Evolutionary conservation across 2,888 invertebrate genomes (phyloP).

Genomic region (Thalpophila matura): DNA sequence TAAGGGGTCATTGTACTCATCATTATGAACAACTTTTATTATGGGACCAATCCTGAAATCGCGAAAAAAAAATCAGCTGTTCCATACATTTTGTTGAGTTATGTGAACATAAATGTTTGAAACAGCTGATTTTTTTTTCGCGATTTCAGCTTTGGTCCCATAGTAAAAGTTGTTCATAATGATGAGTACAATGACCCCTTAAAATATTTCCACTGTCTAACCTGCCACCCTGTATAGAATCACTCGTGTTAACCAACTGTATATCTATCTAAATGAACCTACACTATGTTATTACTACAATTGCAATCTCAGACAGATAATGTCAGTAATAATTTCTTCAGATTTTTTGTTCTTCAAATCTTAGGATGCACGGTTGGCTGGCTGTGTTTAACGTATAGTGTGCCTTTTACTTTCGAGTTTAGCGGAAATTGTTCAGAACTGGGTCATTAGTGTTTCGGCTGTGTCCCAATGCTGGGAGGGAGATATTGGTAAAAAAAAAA

Average conservation of each 20-base stretch:
- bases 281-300: neutral
- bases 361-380: constrained; percentile 56
- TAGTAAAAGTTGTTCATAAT: no score
- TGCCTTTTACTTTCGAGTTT: constrained; percentile 61
- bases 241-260: neutral
- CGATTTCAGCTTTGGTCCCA: no score
- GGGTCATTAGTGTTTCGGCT: constrained; percentile 39
- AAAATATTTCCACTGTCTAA: no score
- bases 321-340: constrained; percentile 23
- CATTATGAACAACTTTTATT: no score
- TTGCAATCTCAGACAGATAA: constrained; percentile 7
- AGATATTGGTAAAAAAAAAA: neutral
- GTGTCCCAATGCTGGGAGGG: constrained; percentile 4
- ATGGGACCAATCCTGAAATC: no score
- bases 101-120: no score
- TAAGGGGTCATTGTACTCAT: no score
- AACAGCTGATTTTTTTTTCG: no score
- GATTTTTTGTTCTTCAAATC: constrained; percentile 22
- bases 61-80: no score
- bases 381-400: constrained; percentile 10
- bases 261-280: neutral
- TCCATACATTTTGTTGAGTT: no score
- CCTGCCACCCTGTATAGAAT: no score
- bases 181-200: no score
- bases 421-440: constrained; percentile 41